These are phyloP conservation scores for Bradypodion ventrale DNA, from an alignment of 2,797 vertebrate species.

Conservation along the genomic window DNA sequence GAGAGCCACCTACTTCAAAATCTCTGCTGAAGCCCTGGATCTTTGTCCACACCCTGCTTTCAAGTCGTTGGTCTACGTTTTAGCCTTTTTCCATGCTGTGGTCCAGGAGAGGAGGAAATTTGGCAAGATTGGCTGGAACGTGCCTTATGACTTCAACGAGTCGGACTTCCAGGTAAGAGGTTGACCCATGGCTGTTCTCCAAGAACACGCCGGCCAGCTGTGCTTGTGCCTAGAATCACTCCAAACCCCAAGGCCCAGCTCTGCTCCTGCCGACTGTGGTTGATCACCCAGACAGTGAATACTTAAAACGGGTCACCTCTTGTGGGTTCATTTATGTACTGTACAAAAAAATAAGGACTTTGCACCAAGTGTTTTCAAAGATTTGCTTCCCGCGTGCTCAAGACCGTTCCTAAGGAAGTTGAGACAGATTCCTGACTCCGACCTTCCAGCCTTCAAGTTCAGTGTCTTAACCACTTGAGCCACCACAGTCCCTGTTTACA, in stretches of 20 bases:
- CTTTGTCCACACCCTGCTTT: slow-evolving; percentile 87
- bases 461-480: no score
- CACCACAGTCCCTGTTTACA: no score
- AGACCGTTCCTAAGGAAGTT: background rate
- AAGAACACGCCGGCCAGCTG: background rate
- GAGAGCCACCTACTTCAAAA: slow-evolving; percentile 92
- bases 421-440: background rate
- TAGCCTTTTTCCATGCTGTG: slow-evolving; percentile 96
- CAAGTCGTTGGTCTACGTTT: slow-evolving; percentile 87
- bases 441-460: no score
- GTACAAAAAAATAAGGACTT: background rate
- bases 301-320: background rate
- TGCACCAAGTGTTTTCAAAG: background rate
- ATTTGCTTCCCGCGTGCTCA: background rate
- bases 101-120: slow-evolving; percentile 97
- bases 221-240: background rate
- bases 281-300: no score
- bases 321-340: no score
- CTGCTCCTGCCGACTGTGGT: background rate
- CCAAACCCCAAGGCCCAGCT: no score
- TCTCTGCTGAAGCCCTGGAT: slow-evolving; percentile 80
- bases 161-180: slow-evolving; percentile 90
- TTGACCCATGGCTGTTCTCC: background rate
- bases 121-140: slow-evolving; percentile 96
- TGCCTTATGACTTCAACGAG: slow-evolving; percentile 94